phyloP scores from a whole-genome alignment of 2,113 vertebrate species.

The Syrrhaptes paradoxus region DNA sequence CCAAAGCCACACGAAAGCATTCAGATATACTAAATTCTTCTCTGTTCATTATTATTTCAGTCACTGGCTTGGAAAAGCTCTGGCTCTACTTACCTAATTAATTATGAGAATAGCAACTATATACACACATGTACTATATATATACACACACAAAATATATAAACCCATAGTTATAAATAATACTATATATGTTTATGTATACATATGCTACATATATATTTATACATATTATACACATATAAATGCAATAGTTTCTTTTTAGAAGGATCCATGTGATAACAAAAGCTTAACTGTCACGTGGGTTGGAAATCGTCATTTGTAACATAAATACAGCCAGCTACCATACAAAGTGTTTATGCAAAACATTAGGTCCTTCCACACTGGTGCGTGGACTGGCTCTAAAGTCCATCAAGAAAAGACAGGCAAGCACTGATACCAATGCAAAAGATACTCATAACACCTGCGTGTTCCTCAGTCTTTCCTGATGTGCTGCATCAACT shows the following conservation, averaged over 20 bases:
- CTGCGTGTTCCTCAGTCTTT: neutral
- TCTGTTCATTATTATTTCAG: neutral
- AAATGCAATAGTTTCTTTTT: neutral
- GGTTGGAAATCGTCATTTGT: neutral
- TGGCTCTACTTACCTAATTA: neutral
- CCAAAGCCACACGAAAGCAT: conserved; percentile 4
- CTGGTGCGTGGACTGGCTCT: neutral
- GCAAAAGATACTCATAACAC: neutral
- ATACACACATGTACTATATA: neutral
- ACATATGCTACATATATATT: neutral
- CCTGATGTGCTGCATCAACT: neutral
- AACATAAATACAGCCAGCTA: neutral
- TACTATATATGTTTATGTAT: neutral
- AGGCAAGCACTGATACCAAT: neutral
- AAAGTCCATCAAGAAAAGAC: neutral
- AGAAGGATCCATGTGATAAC: neutral
- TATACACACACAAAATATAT: neutral
- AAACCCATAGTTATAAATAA: neutral
- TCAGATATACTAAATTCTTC: conserved; percentile 7
- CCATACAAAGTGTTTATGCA: neutral
- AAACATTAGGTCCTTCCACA: neutral
- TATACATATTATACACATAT: neutral
- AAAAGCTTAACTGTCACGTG: neutral
- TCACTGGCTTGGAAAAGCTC: neutral
- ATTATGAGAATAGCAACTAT: neutral